Percentiles rank a stretch among this genome's conserved stretches.
Conservation (phyloP, 2,797 vertebrate species). For the Hydrolagus colliei region DNA sequence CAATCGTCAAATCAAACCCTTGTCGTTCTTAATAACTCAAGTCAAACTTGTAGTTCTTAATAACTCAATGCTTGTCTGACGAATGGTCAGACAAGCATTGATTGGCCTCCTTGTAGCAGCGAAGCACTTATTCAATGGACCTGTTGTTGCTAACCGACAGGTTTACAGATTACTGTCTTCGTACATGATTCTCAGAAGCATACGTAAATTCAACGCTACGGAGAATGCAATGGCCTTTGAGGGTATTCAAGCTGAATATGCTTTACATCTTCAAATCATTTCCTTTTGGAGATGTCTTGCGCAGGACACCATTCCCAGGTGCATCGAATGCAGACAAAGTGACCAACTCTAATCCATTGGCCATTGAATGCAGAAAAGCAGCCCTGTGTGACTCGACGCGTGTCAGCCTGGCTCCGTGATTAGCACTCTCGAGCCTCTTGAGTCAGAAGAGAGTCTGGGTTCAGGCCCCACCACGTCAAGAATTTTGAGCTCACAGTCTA, state of each 20-base stretch:
- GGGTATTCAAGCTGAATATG: not conserved
- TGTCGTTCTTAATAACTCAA: slow-evolving; percentile 28
- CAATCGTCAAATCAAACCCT: slow-evolving; percentile 28
- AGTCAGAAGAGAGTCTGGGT: no score
- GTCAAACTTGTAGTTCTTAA: slow-evolving; percentile 29
- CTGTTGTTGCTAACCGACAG: slow-evolving; percentile 2
- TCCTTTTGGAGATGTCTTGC: not conserved
- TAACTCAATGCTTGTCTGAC: slow-evolving; percentile 26
- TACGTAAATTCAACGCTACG: not conserved
- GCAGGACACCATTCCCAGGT: not conserved
- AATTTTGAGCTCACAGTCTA: no score
- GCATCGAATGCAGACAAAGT: not conserved
- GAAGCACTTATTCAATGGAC: not conserved
- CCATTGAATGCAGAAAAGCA: no score
- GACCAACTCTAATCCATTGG: not conserved
- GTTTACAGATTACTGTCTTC: not conserved
- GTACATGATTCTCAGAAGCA: not conserved
- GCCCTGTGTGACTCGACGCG: no score
- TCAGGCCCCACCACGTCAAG: no score
- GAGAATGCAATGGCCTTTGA: not conserved
- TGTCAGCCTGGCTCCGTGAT: no score
- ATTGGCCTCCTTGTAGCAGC: not conserved
- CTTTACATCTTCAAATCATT: not conserved
- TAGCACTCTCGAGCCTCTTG: no score
- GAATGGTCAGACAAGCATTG: not conserved